Evolutionary conservation across 2,113 vertebrate species (phyloP).

Genomic region (Vulpes lagopus): DNA sequence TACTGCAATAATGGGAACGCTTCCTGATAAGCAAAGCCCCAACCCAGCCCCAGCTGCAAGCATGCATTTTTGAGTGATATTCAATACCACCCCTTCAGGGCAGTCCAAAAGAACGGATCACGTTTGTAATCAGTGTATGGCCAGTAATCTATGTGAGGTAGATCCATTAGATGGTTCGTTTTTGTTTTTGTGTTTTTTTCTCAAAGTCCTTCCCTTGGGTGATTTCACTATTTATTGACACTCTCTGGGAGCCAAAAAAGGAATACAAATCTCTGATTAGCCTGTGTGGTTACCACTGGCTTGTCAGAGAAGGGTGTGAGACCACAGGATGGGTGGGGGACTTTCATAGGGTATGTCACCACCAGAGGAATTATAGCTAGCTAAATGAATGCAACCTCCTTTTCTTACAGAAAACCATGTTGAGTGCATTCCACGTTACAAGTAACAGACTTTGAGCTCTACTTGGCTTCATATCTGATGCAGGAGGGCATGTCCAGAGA

Average conservation of each 20-base stretch:
- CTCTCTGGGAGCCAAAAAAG: background rate
- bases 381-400: background rate
- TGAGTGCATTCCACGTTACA: background rate
- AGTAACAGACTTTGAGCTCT: background rate
- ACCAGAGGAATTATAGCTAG: background rate
- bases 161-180: background rate
- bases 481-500: background rate
- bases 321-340: background rate
- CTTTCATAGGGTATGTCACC: background rate
- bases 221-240: background rate
- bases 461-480: background rate
- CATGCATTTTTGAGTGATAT: background rate
- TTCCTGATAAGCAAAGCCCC: background rate
- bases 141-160: background rate
- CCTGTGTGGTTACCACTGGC: background rate
- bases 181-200: background rate
- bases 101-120: rapidly evolving
- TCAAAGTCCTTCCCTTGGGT: background rate
- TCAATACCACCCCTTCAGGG: background rate
- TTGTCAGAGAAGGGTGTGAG: background rate
- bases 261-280: background rate
- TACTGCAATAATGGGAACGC: background rate
- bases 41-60: background rate
- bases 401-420: background rate
- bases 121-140: too few relatives aligned